A percentile compares a stretch with the other conserved stretches of the same genome.
These are phyloP conservation scores for Trichomycterus rosablanca DNA, from an alignment of 2,113 vertebrate species.

Conservation along the genomic window DNA sequence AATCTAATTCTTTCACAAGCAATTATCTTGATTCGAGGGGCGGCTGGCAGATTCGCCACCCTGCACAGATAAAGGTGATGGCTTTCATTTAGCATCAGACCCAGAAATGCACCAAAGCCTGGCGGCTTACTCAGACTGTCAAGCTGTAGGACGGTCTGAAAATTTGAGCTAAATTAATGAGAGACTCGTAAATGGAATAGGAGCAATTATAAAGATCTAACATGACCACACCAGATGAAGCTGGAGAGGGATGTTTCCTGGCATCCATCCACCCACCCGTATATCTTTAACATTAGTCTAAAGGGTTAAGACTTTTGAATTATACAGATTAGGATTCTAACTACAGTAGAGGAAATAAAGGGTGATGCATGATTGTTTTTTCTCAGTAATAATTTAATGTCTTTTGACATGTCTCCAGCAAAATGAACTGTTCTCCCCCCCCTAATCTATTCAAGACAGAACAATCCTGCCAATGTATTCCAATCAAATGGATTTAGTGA, in stretches of 20 bases:
- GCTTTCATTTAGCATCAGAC: slow-evolving; percentile 54
- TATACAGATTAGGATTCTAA: too few relatives aligned
- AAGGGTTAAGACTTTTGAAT: too few relatives aligned
- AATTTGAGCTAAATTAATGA: slow-evolving; percentile 64
- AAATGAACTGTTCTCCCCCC: too few relatives aligned
- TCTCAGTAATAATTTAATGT: too few relatives aligned
- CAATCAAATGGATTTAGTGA: too few relatives aligned
- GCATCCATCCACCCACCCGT: slow-evolving; percentile 21
- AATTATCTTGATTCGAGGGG: slow-evolving; percentile 65
- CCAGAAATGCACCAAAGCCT: slow-evolving; percentile 50
- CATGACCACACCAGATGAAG: slow-evolving; percentile 56
- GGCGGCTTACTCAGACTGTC: slow-evolving; percentile 68
- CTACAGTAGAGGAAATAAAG: too few relatives aligned
- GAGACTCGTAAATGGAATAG: slow-evolving; percentile 56
- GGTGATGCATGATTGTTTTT: too few relatives aligned
- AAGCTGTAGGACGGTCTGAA: slow-evolving; percentile 69
- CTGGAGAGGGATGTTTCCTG: slow-evolving; percentile 45
- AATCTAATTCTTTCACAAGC: slow-evolving; percentile 70
- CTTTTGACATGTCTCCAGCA: too few relatives aligned
- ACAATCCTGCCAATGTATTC: too few relatives aligned
- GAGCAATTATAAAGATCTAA: slow-evolving; percentile 52
- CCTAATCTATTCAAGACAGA: too few relatives aligned
- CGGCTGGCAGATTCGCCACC: slow-evolving; percentile 48
- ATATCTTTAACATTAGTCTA: too few relatives aligned
- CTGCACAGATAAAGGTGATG: slow-evolving; percentile 55